Base-by-base conservation (phyloP, 2,113 vertebrate species). In the Xyrauchen texanus region DNA sequence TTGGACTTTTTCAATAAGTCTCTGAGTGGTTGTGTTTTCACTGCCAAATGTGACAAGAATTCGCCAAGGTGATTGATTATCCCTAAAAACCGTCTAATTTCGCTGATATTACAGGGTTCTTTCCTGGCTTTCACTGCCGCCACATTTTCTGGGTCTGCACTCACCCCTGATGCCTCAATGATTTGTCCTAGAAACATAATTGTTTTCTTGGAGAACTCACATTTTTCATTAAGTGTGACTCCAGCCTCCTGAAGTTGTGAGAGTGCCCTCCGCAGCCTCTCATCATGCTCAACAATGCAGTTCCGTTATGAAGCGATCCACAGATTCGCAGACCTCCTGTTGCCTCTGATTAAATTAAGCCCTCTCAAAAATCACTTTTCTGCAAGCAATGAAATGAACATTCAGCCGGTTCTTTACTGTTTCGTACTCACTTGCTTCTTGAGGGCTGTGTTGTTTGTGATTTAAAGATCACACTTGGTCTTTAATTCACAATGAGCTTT, bases 31-130 rank as follows among this genome's bases (percentile, higher is more conserved):
- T 21, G 21, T 3, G 66, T 78, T 55, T 76, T 76, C 8, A 58
- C 71, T 4, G 42, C 80, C 11, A 79, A 13, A 8, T 79, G 76
- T 3, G 80, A 66, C 5, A 84, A 13, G n/a, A 71, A 79, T 67
- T 79, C 79, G 2, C 83, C 65, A 4, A 81, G 47, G 8, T 79
- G 83, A 6, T 81, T 81, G n/a, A 51, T 34, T 71, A 84, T 76
- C 4, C 77, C 77, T 9, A 84, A 34, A 84, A 62, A n/a, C 1
- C 71, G 7, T 8, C 79, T 71, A 3, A 79, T 45, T 53, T 79
- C 67, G 42, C 46, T 76, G 6, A 76, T 42, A n/a, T 79, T 79
- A 6, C 15, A 8, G 4, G 61, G 67, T 42, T 81, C 21, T 16
- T n/a, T 61, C 61, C 77, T 77, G 8, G 45, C 42, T 34, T 4